Percentiles rank a stretch among this genome's conserved stretches.
Conservation (phyloP, 2,797 vertebrate species). For the Danio aesculapii region DNA sequence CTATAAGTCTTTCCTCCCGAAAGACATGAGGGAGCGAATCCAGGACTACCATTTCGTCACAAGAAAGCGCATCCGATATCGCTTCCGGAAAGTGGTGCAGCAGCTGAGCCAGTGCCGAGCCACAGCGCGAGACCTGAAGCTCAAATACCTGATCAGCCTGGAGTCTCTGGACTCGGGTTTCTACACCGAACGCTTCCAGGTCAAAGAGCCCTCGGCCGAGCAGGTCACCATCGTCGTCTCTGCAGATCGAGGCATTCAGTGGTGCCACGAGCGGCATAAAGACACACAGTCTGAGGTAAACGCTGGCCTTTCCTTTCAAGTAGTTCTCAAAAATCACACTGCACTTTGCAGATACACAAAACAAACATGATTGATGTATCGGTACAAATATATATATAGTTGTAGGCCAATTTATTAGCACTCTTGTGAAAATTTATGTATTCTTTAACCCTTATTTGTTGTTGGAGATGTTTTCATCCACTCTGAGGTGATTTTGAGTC, state of each 20-base stretch:
- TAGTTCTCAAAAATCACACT: slow-evolving; percentile 53
- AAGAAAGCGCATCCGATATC: slow-evolving; percentile 93
- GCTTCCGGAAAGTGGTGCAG: slow-evolving; percentile 93
- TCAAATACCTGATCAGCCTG: slow-evolving; percentile 97
- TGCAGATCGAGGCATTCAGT: slow-evolving; percentile 93
- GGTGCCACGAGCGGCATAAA: slow-evolving; percentile 74
- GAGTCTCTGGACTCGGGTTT: slow-evolving; percentile 91
- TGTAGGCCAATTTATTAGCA: no score
- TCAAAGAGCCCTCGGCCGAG: slow-evolving; percentile 84
- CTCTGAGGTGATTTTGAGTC: no score
- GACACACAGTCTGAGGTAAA: slow-evolving; percentile 79
- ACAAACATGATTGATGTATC: no score
- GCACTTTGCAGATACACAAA: not conserved
- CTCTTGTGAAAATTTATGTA: no score
- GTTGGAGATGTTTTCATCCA: no score
- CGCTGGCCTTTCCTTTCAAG: slow-evolving; percentile 24
- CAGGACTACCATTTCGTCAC: slow-evolving; percentile 95
- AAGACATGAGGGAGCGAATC: slow-evolving; percentile 87
- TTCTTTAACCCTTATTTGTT: no score
- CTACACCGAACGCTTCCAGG: slow-evolving; percentile 91
- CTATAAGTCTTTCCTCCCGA: slow-evolving; percentile 95
- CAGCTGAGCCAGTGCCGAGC: slow-evolving; percentile 95
- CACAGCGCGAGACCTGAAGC: slow-evolving; percentile 91
- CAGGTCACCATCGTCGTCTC: slow-evolving; percentile 88
- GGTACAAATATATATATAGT: no score